These are phyloP conservation scores for Holacanthus passer DNA, from an alignment of 2,113 vertebrate species.

Conservation along the genomic window DNA sequence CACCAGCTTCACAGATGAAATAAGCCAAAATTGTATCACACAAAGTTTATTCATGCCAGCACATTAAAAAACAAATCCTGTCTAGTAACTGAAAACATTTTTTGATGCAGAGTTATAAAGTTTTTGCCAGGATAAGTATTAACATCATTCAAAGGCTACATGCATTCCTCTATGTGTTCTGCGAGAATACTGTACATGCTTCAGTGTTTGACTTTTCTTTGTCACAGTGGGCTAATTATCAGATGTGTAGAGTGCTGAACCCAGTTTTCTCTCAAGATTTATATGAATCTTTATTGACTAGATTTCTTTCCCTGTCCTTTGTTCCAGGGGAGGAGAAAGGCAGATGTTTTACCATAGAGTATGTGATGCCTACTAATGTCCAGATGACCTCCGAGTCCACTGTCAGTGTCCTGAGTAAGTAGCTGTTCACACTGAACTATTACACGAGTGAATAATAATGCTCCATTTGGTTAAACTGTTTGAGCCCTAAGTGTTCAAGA, in stretches of 20 bases:
- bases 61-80: not conserved
- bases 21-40: not conserved
- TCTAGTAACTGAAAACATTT: not conserved
- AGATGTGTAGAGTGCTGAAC: not conserved
- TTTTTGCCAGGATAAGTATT: not conserved
- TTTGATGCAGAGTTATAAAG: not conserved
- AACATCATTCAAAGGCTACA: slow-evolving; percentile 6
- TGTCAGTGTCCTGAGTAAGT: slow-evolving; percentile 94
- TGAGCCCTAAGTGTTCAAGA: no score
- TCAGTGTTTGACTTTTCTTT: slow-evolving; percentile 17
- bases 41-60: not conserved
- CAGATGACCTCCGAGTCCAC: slow-evolving; percentile 96
- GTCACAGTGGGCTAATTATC: not conserved
- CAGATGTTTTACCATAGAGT: slow-evolving; percentile 96
- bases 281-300: not conserved
- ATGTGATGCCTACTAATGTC: slow-evolving; percentile 94
- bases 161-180: not conserved
- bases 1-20: slow-evolving; percentile 6
- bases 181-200: not conserved
- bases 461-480: not conserved
- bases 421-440: not conserved
- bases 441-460: not conserved
- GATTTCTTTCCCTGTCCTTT: slow-evolving; percentile 16
- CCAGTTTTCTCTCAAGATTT: not conserved
- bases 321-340: slow-evolving; percentile 93